Percentiles rank a stretch among this genome's conserved stretches.
phyloP scores from a whole-genome alignment of 2,113 vertebrate genomes.

The Cyanistes caeruleus region DNA sequence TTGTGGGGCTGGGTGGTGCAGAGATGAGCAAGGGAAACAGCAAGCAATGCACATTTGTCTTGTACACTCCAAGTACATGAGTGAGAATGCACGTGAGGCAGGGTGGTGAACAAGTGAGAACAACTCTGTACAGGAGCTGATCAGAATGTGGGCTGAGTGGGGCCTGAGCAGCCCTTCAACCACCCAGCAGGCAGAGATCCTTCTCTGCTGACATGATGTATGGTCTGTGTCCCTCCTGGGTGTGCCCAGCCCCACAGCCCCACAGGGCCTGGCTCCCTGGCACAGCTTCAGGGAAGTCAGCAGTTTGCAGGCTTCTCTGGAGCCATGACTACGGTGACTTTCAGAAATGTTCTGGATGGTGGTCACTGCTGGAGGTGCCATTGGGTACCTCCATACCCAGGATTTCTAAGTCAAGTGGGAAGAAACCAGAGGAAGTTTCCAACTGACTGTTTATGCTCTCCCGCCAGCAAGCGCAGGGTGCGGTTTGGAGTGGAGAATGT shows the following conservation, averaged over 20 bases:
- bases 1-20: not conserved
- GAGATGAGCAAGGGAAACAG: not conserved
- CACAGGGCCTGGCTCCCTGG: not conserved
- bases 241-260: not conserved
- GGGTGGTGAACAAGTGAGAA: not conserved
- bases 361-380: not conserved
- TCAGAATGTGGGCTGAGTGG: not conserved
- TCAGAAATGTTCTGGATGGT: not conserved
- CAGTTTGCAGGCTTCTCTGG: not conserved
- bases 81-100: fast-evolving
- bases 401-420: not conserved
- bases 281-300: not conserved
- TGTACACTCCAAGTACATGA: not conserved
- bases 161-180: not conserved
- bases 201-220: not conserved
- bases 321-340: not conserved
- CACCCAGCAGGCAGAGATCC: not conserved
- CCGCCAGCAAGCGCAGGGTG: conserved; percentile 21
- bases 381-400: not conserved
- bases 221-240: not conserved
- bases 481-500: conserved; percentile 59
- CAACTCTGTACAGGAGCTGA: not conserved
- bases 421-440: conserved; percentile 50
- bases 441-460: conserved; percentile 30
- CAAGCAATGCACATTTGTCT: not conserved